Evolutionary conservation across 2,797 vertebrate genomes (phyloP), one percentile per base, ranked within the genome.

Genomic region (Masticophis lateralis): DNA sequence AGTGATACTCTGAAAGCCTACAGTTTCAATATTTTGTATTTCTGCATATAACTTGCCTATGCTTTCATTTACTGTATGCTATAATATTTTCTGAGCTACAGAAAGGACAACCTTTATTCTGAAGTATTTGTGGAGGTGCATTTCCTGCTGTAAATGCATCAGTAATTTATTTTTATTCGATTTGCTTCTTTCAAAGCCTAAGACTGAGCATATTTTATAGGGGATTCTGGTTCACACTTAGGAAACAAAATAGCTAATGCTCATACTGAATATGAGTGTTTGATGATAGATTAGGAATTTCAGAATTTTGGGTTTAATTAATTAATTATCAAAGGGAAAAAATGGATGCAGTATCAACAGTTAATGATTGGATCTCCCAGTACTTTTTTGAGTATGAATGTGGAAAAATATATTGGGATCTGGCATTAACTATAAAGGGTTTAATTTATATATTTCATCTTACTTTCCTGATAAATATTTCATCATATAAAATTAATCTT

Each of bases 1-100:
- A 97, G 98, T 97, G 59, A 89, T 74, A 93, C 94, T 66, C 90
- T 92, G 92, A 91, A 92, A 95, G n/a, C 56, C 27, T 93, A 47
- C 32, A 18, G 1, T 90, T 94, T 95, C 13, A 18, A 27, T 53
- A 89, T 10, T 32, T 2, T 94, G 94, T 94, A 0, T 0, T 92
- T 93, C 63, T 88, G 90, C 28, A 4, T 28, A 56, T 90, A 91
- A 86, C 0, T 18, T 55, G 16, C 27, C 10, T 12, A 5, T 83
- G 22, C 16, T 37, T 90, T 61, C 16, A 63, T 90, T n/a, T 86
- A 53, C 1, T 63, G 16, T 32, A 53, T 55, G 27, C n/a, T 69
- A 5, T 60, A 37, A 59, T 20, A 53, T 91, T 61, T 22, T 74
- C 66, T 37, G 18, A 5, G 14, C 25, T 74, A 43, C 28, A 32